phyloP scores from a whole-genome alignment of 2,113 vertebrate species.

The Lamprologus sp. region DNA sequence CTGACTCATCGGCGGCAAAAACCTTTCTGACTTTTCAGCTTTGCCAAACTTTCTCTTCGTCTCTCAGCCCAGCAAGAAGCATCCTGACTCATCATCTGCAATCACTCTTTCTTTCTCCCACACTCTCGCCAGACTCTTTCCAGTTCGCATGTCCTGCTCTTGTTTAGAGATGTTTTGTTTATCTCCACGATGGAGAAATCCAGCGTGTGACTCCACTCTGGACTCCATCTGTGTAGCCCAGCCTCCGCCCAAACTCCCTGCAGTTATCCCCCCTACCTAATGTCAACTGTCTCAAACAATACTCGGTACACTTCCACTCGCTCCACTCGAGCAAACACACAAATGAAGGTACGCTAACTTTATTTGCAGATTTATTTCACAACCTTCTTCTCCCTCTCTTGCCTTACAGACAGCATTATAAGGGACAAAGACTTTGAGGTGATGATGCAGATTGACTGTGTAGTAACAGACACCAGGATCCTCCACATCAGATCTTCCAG shows the following conservation, averaged over 20 bases:
- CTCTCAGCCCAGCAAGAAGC: background rate
- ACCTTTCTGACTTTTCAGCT: background rate
- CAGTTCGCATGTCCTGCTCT: conserved; percentile 27
- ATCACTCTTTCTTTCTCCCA: background rate
- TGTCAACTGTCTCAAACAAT: background rate
- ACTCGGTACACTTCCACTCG: background rate
- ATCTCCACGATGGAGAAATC: conserved; percentile 42
- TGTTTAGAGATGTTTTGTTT: conserved; percentile 46
- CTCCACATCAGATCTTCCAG: conserved; percentile 89
- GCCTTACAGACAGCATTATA: conserved; percentile 83
- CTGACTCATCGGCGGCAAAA: conserved; percentile 7
- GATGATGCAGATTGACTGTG: conserved; percentile 99
- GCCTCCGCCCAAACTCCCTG: background rate
- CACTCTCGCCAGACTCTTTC: background rate
- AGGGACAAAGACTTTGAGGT: conserved; percentile 85
- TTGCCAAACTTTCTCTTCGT: background rate
- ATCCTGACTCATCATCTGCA: conserved; percentile 2
- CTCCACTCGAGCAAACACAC: background rate
- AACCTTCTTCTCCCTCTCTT: background rate
- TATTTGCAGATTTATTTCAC: background rate
- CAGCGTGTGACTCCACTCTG: conserved; percentile 53
- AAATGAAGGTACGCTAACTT: background rate
- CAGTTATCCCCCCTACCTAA: background rate
- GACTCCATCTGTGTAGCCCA: conserved; percentile 30
- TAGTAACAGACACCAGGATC: conserved; percentile 91